Evolutionary conservation across 2,797 vertebrate genomes (phyloP), one percentile per base, ranked within the genome.

Genomic region (Hippocampus kuda): DNA sequence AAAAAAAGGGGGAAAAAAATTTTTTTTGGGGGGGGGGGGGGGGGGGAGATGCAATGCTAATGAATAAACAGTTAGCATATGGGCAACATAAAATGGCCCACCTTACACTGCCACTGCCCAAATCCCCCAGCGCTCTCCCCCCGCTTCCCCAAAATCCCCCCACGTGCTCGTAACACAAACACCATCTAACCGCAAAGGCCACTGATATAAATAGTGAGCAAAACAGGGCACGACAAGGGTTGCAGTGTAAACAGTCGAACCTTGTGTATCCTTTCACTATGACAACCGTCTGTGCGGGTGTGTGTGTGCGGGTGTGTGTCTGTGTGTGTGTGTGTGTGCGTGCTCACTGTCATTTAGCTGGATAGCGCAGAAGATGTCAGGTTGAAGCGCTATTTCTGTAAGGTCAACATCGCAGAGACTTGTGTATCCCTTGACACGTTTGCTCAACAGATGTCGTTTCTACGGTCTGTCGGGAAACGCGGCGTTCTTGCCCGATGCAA

Each of bases 141-240:
- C 61, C 18, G 6, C 34, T n/a, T n/a, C 1, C 7, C 34, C 7
- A 26, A 26, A 56, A 56, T 56, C 54, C 27, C 27, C 59, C 30
- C 59, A 1, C 16, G 20, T 60, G 24, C 74, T 69, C 76, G 68
- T 60, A 76, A 76, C 77, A 83, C 85, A 85, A 79, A 83, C 72
- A 84, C 82, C 86, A 83, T 84, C 82, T 86, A 85, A 79, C 80
- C 22, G 81, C 80, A 88, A 90, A 91, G 89, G 89, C 83, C 88
- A 89, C 82, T 76, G 79, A 82, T 90, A 90, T 82, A 86, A 88
- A 90, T 91, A 90, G 87, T 84, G 79, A 85, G 86, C 82, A 85
- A 85, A 87, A 81, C 81, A 82, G 84, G 85, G 85, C 85, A 76
- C 71, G 71, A 16, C 63, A 77, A 75, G 77, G 77, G 74, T 70